Evolutionary conservation across 2,113 vertebrate species (phyloP).

Genomic region (Speoplatyrhinus poulsoni): DNA sequence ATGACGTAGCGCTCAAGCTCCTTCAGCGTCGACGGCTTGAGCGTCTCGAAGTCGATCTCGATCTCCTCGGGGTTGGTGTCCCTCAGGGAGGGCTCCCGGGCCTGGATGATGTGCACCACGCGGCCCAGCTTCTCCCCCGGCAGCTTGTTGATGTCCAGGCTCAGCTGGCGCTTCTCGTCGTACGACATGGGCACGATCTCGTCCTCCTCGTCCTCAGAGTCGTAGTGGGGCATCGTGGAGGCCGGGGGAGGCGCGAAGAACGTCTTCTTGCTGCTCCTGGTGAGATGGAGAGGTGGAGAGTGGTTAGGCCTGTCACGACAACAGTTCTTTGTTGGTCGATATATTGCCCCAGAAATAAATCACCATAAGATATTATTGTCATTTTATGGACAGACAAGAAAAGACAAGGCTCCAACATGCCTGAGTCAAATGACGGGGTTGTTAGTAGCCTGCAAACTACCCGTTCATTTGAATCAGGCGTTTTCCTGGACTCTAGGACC

Average conservation of each 20-base stretch:
- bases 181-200: conserved; percentile 90
- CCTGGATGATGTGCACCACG: conserved; percentile 95
- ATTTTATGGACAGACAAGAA: no score
- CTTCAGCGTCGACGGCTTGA: conserved; percentile 90
- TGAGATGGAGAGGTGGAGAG: neutral
- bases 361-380: no score
- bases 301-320: neutral
- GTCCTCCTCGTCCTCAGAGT: conserved; percentile 86
- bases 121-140: conserved; percentile 92
- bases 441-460: no score
- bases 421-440: no score
- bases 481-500: no score
- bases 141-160: conserved; percentile 93
- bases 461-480: no score
- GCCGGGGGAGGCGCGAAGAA: conserved; percentile 37
- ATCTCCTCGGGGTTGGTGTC: conserved; percentile 96
- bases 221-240: conserved; percentile 78
- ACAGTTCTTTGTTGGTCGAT: no score
- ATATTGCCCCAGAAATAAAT: no score
- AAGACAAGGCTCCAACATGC: no score
- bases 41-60: conserved; percentile 93
- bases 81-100: conserved; percentile 86
- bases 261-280: conserved; percentile 75
- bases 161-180: conserved; percentile 91
- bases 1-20: conserved; percentile 93